phyloP scores from a whole-genome alignment of 2,888 invertebrate genomes.

The Lamellibrachia satsuma region DNA sequence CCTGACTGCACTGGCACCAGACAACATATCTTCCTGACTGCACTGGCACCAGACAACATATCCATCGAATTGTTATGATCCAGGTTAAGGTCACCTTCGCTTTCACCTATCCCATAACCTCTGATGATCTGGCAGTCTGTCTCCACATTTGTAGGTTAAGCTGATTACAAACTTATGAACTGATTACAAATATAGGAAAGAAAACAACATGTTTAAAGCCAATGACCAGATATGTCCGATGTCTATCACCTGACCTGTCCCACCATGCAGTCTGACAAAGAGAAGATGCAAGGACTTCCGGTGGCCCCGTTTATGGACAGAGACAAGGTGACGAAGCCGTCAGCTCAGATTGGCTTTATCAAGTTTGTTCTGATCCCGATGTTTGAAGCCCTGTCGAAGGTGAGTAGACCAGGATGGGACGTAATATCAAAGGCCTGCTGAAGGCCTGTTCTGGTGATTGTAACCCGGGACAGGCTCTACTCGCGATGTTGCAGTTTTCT shows the following conservation, averaged over 20 bases:
- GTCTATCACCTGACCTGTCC: not conserved
- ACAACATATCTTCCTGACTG: no score
- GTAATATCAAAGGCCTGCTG: no score
- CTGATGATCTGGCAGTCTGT: no score
- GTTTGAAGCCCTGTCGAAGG: constrained; percentile 63
- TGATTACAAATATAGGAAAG: not conserved
- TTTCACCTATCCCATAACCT: no score
- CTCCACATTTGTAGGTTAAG: not conserved
- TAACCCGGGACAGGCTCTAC: no score
- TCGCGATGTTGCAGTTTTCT: no score
- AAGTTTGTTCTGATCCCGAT: constrained; percentile 66
- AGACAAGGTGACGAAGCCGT: constrained; percentile 66
- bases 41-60: no score
- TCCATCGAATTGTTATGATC: no score
- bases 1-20: no score
- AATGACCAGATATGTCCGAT: no score
- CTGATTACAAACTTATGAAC: not conserved
- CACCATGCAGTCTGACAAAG: constrained; percentile 62
- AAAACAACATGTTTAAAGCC: not conserved
- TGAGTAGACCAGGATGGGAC: not conserved
- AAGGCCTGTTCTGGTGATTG: no score
- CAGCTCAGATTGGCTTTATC: constrained; percentile 67
- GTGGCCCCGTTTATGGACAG: constrained; percentile 67
- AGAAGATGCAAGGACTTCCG: constrained; percentile 65
- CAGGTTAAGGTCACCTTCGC: no score